Base-by-base conservation (phyloP, 2,113 vertebrate species). In the Mesembrinibis cayennensis region DNA sequence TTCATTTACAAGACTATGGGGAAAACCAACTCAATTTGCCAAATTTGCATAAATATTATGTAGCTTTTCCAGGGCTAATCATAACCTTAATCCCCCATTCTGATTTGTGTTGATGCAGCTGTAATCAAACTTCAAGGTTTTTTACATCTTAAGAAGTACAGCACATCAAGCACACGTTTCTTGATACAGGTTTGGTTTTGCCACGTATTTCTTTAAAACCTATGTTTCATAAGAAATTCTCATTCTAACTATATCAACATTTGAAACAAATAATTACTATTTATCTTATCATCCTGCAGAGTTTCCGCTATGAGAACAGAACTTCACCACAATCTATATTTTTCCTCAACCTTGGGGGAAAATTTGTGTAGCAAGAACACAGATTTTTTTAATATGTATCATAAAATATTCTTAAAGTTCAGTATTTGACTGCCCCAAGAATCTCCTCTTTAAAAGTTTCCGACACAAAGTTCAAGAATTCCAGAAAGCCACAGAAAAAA, bases 41-140 rank as follows among this genome's bases (percentile, higher is more conserved):
- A 89, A 55, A 98, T 98, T 96, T 98, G 91, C 97, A 97, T 97
- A 93, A 92, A 95, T 96, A 95, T 96, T 97, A 95, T 59, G 81
- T 85, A 26, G 94, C n/a, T 94, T 96, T 97, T 97, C 89, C 80
- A 74, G 87, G 50, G 87, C 95, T 97, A 96, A 97, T 97, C 90
- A 83, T 61, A 87, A 77, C 85, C 67, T 93, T 61, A 59, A n/a
- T 88, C 34, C 63, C 53, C 81, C 56, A 20, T 86, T 91, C 87
- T 44, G 79, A 50, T 93, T 94, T 87, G 93, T 97, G 81, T 55
- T 83, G 82, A 97, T 89, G 74, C 93, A 96, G 81, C 65, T 96
- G 93, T 97, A 97, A 97, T 97, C 96, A 98, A 96, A 98, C 97
- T 96, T 97, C 10, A 95, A 45, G 23, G 40, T 2, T 25, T 90